Conservation (phyloP, 2,797 vertebrate species). For the Argyrosomus regius region DNA sequence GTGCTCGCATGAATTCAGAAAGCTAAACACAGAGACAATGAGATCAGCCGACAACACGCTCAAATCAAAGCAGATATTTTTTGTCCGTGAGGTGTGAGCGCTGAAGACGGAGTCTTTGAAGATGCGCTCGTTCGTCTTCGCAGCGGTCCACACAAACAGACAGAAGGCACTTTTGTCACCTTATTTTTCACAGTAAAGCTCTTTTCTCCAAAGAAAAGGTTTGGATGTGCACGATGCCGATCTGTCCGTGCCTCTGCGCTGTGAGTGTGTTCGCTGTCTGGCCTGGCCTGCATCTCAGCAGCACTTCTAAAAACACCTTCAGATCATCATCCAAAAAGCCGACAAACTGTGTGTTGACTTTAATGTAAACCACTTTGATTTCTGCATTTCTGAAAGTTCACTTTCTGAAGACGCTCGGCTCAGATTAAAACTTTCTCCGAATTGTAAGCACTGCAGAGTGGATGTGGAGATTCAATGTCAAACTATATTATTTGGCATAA, state of each 20-base stretch:
- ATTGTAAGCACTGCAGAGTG: not conserved
- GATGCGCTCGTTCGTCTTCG: constrained; percentile 78
- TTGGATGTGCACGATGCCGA: constrained; percentile 79
- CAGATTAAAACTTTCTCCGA: not conserved
- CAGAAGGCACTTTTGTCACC: constrained; percentile 77
- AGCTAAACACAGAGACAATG: constrained; percentile 40
- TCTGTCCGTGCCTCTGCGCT: constrained; percentile 77
- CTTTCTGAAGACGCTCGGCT: constrained; percentile 18
- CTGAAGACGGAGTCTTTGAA: constrained; percentile 35
- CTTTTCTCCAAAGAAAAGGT: constrained; percentile 85
- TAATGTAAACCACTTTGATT: constrained; percentile 27
- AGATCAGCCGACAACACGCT: constrained; percentile 18
- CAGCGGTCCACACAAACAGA: constrained; percentile 85
- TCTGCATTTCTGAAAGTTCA: constrained; percentile 31
- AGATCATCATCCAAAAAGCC: constrained; percentile 72
- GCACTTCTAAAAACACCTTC: constrained; percentile 86
- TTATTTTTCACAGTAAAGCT: constrained; percentile 85
- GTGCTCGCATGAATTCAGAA: constrained; percentile 31
- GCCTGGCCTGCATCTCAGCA: constrained; percentile 87
- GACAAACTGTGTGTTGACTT: constrained; percentile 42
- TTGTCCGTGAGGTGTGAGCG: constrained; percentile 36
- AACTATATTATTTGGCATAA: not conserved
- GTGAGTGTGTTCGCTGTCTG: constrained; percentile 84
- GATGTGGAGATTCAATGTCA: not conserved
- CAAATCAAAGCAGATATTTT: constrained; percentile 9